A percentile compares a stretch with the other conserved stretches of the same genome.
Conservation (phyloP, 1,140 invertebrate genomes). For the Stegodyphus mimosarum region DNA sequence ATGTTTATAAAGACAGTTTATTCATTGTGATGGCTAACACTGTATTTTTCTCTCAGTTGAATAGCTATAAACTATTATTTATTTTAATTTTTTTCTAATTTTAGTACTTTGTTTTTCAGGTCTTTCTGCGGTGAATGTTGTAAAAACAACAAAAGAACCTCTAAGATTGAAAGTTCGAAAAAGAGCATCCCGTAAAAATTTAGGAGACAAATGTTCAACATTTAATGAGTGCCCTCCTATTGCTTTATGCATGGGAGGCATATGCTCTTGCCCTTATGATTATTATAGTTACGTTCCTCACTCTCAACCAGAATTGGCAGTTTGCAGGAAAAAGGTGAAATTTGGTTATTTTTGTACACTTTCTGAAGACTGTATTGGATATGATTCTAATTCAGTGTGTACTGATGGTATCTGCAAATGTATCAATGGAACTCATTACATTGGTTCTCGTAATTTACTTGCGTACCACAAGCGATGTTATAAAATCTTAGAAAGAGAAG, state of each 20-base stretch:
- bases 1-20: no score
- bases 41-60: background rate
- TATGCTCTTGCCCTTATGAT: constrained; percentile 56
- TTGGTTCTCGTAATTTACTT: constrained; percentile 47
- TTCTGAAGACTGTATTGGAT: constrained; percentile 49
- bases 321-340: constrained; percentile 46
- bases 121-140: background rate
- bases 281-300: constrained; percentile 41
- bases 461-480: constrained; percentile 46
- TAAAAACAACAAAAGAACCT: constrained; percentile 33
- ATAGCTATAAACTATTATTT: background rate
- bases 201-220: constrained; percentile 39
- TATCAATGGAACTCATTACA: constrained; percentile 54
- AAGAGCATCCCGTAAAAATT: constrained; percentile 28
- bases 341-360: constrained; percentile 33
- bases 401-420: constrained; percentile 41
- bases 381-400: constrained; percentile 50
- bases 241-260: constrained; percentile 34
- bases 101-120: background rate
- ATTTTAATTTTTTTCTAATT: background rate
- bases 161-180: constrained; percentile 52
- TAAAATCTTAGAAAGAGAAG: constrained; percentile 51
- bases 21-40: background rate
- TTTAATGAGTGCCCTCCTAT: constrained; percentile 37
- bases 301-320: constrained; percentile 10